These are phyloP conservation scores for Silurus asotus DNA, from an alignment of 2,113 vertebrate species.

Conservation along the genomic window DNA sequence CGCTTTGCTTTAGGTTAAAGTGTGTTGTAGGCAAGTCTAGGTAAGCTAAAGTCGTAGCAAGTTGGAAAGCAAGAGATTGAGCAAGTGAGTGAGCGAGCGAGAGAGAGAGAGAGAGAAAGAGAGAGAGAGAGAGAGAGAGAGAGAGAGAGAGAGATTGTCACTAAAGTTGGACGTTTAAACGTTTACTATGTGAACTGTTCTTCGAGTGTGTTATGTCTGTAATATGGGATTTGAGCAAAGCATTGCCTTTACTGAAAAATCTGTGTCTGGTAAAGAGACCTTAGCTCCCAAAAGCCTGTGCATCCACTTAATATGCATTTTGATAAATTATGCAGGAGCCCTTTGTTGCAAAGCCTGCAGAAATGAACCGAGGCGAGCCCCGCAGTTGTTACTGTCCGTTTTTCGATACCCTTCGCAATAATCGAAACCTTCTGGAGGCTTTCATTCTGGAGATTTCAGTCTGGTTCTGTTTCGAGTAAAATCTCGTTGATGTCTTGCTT, in stretches of 20 bases:
- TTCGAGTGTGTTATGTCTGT: constrained; percentile 38
- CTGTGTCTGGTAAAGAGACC: constrained; percentile 33
- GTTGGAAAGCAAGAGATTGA: constrained; percentile 30
- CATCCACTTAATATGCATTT: constrained; percentile 55
- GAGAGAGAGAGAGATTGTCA: constrained; percentile 38
- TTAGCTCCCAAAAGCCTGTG: constrained; percentile 45
- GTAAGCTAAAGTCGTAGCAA: constrained; percentile 20
- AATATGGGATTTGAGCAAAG: constrained; percentile 21
- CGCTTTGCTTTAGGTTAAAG: constrained; percentile 26
- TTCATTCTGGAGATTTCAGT: constrained; percentile 34
- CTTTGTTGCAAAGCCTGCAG: constrained; percentile 59
- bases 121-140: constrained; percentile 32
- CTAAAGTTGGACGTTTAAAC: constrained; percentile 57
- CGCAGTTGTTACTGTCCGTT: constrained; percentile 39
- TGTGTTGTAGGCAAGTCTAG: constrained; percentile 34
- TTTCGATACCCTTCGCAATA: constrained; percentile 32
- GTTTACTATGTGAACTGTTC: constrained; percentile 39
- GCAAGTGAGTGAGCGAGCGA: constrained; percentile 24
- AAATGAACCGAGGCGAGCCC: constrained; percentile 45
- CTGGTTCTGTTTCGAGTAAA: constrained; percentile 48
- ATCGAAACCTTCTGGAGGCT: constrained; percentile 34
- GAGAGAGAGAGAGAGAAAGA: constrained; percentile 33
- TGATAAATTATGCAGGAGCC: constrained; percentile 55
- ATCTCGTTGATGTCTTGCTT: constrained; percentile 49
- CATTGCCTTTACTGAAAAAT: constrained; percentile 41